These are phyloP conservation scores for Cheirogaleus major DNA, from an alignment of 2,797 vertebrate genomes.

Conservation along the genomic window DNA sequence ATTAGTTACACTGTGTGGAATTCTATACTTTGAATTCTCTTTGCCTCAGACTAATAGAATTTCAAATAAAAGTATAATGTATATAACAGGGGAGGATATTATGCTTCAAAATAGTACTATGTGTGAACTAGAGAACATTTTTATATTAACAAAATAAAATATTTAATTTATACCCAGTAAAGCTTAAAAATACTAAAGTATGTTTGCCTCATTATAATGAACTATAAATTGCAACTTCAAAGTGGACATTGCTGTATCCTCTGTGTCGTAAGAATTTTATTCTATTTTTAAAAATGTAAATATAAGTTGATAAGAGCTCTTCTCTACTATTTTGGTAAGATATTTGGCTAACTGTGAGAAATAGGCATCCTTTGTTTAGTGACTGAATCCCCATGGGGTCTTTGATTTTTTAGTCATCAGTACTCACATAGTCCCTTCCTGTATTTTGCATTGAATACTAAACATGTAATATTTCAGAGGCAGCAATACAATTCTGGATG, in stretches of 20 bases:
- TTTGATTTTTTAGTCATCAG: not conserved
- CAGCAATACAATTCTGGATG: not conserved
- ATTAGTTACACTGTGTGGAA: not conserved
- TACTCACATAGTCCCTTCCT: not conserved
- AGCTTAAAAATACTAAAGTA: not conserved
- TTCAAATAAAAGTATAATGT: not conserved
- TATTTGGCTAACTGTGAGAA: not conserved
- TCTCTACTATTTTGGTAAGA: not conserved
- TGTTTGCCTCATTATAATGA: not conserved
- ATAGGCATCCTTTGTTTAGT: not conserved
- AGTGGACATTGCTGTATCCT: not conserved
- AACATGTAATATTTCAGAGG: not conserved
- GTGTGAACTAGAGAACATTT: not conserved
- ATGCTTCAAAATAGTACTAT: not conserved
- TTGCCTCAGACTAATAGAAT: not conserved
- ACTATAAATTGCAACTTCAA: not conserved
- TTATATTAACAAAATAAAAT: not conserved
- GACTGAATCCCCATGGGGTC: not conserved
- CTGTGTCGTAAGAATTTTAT: not conserved
- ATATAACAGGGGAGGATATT: not conserved
- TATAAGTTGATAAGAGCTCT: not conserved
- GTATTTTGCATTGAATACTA: not conserved
- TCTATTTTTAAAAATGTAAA: not conserved
- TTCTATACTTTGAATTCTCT: not conserved
- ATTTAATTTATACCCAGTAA: not conserved